phyloP scores from a whole-genome alignment of 1,140 invertebrate genomes.

The Anastrepha obliqua region DNA sequence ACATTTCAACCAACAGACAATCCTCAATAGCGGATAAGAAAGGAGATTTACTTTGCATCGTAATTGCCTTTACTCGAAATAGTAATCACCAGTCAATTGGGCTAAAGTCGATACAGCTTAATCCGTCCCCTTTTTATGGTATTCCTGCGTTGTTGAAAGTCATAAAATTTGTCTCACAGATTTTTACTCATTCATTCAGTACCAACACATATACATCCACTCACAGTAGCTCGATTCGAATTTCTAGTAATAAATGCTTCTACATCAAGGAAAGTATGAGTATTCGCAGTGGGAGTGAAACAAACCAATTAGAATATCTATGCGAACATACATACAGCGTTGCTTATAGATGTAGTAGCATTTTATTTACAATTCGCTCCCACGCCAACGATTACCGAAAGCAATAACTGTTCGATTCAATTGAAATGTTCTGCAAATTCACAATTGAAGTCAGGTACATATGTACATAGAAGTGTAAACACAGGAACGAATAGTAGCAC shows the following conservation, averaged over 20 bases:
- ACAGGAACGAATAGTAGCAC: too few species aligned
- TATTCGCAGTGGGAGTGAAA: neutral
- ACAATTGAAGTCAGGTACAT: neutral
- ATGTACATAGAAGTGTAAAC: neutral
- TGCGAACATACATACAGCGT: neutral
- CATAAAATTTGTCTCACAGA: constrained; percentile 38
- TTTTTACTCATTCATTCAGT: constrained; percentile 1
- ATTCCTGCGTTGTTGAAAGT: neutral
- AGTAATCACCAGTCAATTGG: neutral
- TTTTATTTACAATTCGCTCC: constrained; percentile 18
- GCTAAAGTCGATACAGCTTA: neutral
- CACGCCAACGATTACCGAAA: constrained; percentile 34
- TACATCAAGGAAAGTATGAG: neutral
- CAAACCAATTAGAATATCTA: neutral
- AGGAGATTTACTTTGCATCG: neutral
- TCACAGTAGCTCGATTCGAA: neutral
- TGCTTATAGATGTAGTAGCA: neutral
- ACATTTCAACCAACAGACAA: neutral
- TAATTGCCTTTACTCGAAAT: neutral
- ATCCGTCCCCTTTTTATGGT: neutral
- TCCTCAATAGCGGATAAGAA: too few species aligned
- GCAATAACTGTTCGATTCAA: constrained; percentile 16
- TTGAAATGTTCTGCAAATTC: constrained; percentile 25
- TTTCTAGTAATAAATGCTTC: neutral
- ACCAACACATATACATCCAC: neutral